Evolutionary conservation across 1,140 invertebrate genomes (phyloP).

Genomic region (Drosophila rhopaloa): DNA sequence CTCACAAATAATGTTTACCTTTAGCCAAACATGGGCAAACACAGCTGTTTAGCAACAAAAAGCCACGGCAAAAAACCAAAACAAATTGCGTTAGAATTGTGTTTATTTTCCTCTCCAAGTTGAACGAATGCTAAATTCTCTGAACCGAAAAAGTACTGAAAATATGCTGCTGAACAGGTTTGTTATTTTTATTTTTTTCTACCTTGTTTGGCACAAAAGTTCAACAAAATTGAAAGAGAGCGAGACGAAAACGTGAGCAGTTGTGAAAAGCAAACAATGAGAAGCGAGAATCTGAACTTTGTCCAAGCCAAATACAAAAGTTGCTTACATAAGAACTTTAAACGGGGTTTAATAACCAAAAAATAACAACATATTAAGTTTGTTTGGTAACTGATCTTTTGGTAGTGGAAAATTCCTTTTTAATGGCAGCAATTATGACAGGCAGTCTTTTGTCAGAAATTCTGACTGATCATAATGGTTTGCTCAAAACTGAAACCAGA

Average conservation of each 20-base stretch:
- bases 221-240: constrained; percentile 60
- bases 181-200: constrained; percentile 29
- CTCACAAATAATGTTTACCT: constrained; percentile 31
- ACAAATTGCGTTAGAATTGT: constrained; percentile 54
- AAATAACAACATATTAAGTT: constrained; percentile 17
- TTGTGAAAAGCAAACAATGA: constrained; percentile 53
- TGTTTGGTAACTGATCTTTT: constrained; percentile 19
- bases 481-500: fast-evolving
- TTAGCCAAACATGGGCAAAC: constrained; percentile 56
- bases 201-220: constrained; percentile 61
- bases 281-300: constrained; percentile 49
- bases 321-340: constrained; percentile 39
- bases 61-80: constrained; percentile 18
- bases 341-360: constrained; percentile 11
- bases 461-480: background rate
- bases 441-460: background rate
- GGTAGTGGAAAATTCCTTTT: constrained; percentile 13
- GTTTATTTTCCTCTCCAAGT: constrained; percentile 28
- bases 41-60: constrained; percentile 64
- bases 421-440: constrained; percentile 9
- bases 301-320: constrained; percentile 29
- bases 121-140: constrained; percentile 33
- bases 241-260: constrained; percentile 50
- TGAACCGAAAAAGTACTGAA: constrained; percentile 44
- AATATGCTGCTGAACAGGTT: constrained; percentile 71